Evolutionary conservation across 2,888 invertebrate species (phyloP).

Genomic region (Crocallis elinguaria): DNA sequence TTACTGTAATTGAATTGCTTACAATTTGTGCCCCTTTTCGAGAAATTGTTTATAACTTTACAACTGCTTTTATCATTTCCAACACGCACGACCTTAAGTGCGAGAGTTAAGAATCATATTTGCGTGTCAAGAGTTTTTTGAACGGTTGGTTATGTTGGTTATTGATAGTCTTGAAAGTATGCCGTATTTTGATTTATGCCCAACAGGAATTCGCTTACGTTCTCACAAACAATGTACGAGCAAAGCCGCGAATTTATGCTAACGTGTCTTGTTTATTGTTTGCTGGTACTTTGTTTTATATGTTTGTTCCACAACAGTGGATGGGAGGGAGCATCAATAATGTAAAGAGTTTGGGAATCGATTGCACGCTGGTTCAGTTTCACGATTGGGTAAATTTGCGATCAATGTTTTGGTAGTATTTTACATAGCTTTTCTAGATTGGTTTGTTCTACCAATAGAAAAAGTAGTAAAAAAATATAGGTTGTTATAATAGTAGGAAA

Average conservation of each 20-base stretch:
- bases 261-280: constrained; percentile 48
- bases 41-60: constrained; percentile 61
- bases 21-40: constrained; percentile 62
- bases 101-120: constrained; percentile 26
- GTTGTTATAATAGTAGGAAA: too few relatives aligned
- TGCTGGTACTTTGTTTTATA: constrained; percentile 30
- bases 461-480: too few relatives aligned
- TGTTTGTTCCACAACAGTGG: constrained; percentile 29
- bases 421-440: too few relatives aligned
- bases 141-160: constrained; percentile 5
- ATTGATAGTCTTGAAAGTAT: constrained; percentile 32
- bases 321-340: constrained; percentile 11
- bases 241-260: constrained; percentile 38
- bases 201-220: constrained; percentile 28
- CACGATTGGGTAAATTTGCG: constrained; percentile 12
- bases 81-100: constrained; percentile 18
- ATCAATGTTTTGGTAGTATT: not conserved
- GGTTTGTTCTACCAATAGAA: too few relatives aligned
- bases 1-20: constrained; percentile 64
- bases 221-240: constrained; percentile 31
- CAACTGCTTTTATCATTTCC: constrained; percentile 28
- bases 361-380: constrained; percentile 1
- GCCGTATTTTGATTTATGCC: constrained; percentile 36
- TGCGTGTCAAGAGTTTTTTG: constrained; percentile 1
- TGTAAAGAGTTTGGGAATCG: constrained; percentile 16